Percentiles rank a stretch among this genome's conserved stretches.
Conservation (phyloP, 2,888 invertebrate species). For the Argynnis bischoffii region DNA sequence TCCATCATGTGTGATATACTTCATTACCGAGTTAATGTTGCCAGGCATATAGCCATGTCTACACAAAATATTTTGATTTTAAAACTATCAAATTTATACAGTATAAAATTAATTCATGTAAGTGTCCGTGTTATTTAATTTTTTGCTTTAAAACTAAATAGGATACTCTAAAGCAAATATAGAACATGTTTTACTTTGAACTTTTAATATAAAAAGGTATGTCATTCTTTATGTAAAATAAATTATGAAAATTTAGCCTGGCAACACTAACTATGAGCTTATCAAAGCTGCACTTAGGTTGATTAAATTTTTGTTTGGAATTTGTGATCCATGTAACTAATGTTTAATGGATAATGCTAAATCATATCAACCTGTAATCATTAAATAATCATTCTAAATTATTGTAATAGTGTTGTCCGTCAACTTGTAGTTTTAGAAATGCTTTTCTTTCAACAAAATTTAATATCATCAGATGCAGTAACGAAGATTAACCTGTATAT, state of each 20-base stretch:
- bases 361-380: conserved; percentile 50
- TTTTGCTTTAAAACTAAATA: too few species aligned
- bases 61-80: background rate
- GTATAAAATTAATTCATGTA: background rate
- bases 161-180: background rate
- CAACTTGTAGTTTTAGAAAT: conserved; percentile 43
- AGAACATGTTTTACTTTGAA: too few species aligned
- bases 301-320: conserved; percentile 27
- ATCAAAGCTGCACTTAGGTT: conserved; percentile 24
- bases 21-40: conserved; percentile 15
- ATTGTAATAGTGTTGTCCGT: conserved; percentile 42
- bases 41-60: conserved; percentile 1
- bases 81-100: background rate
- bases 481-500: conserved; percentile 38
- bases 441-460: conserved; percentile 40
- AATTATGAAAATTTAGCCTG: background rate
- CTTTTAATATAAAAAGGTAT: background rate
- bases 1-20: conserved; percentile 10
- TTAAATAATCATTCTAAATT: conserved; percentile 45
- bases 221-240: background rate
- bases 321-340: conserved; percentile 38
- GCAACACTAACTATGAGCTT: conserved; percentile 25
- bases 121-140: too few species aligned
- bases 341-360: conserved; percentile 38
- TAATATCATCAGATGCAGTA: conserved; percentile 40